These are phyloP conservation scores for Lasaia peninsularis DNA, from an alignment of 1,140 invertebrate species.

Conservation along the genomic window DNA sequence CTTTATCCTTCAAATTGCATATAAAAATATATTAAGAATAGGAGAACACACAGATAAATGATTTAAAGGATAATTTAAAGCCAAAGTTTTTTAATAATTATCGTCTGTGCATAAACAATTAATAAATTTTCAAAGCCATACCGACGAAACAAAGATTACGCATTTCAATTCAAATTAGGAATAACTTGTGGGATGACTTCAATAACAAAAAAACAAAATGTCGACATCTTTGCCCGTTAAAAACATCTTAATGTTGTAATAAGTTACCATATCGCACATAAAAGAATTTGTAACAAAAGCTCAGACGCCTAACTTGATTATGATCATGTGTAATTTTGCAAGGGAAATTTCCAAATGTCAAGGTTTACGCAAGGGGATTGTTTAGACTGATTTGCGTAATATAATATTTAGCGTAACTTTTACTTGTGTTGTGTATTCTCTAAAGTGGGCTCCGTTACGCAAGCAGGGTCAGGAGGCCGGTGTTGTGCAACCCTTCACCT, in stretches of 20 bases:
- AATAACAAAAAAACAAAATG: neutral
- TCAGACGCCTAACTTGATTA: neutral
- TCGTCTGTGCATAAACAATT: no score
- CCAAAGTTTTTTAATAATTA: no score
- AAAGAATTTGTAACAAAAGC: neutral
- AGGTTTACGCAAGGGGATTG: slow-evolving; percentile 57
- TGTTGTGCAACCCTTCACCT: slow-evolving; percentile 51
- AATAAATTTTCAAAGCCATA: no score
- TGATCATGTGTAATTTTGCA: slow-evolving; percentile 10
- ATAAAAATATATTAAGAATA: no score
- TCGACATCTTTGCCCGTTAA: neutral
- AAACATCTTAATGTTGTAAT: neutral
- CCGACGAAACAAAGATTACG: neutral
- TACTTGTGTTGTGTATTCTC: slow-evolving; percentile 61
- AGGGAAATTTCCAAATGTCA: slow-evolving; percentile 58
- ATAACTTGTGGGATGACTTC: neutral
- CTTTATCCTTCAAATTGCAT: no score
- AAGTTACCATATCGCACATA: neutral
- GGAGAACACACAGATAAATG: no score
- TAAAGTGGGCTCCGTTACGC: slow-evolving; percentile 60
- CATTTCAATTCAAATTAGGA: neutral
- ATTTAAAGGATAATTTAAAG: no score
- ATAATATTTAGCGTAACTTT: slow-evolving; percentile 56
- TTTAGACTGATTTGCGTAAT: slow-evolving; percentile 60
- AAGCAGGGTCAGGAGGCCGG: slow-evolving; percentile 57